These are phyloP conservation scores for Craseonycteris thonglongyai DNA, from an alignment of 2,113 vertebrate species.

Conservation along the genomic window DNA sequence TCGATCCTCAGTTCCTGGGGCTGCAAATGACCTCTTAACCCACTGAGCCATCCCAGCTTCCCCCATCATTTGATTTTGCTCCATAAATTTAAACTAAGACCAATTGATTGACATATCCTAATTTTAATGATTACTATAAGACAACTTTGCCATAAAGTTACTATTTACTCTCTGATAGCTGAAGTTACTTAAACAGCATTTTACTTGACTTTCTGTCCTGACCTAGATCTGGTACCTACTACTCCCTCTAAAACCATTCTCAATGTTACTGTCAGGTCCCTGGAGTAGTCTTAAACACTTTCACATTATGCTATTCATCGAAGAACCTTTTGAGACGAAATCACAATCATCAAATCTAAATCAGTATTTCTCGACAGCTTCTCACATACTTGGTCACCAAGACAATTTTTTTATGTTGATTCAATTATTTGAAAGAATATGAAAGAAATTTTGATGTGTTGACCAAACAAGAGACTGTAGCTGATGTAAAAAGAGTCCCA, in stretches of 20 bases:
- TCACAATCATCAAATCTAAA: background rate
- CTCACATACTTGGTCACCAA: constrained; percentile 20
- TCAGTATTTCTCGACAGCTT: constrained; percentile 19
- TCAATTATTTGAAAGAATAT: constrained; percentile 45
- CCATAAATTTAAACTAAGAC: constrained; percentile 2
- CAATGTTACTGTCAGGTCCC: constrained; percentile 34
- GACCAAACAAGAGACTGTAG: constrained; percentile 11
- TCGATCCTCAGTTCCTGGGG: too few species aligned
- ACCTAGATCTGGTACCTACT: background rate
- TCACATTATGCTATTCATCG: constrained; percentile 15
- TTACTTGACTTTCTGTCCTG: background rate
- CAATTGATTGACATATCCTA: background rate
- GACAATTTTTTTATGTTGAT: constrained; percentile 10
- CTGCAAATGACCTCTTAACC: too few species aligned
- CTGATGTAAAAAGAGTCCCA: background rate
- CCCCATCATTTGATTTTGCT: background rate
- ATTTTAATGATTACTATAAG: background rate
- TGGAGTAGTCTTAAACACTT: constrained; percentile 5
- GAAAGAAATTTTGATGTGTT: background rate
- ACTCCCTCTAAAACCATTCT: background rate
- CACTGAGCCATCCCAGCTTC: too few species aligned
- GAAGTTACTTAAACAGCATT: too few species aligned
- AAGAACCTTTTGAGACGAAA: constrained; percentile 7
- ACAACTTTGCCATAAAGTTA: background rate
- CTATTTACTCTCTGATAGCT: background rate